phyloP scores from a whole-genome alignment of 2,888 invertebrate species.

The Keiferia lycopersicella region DNA sequence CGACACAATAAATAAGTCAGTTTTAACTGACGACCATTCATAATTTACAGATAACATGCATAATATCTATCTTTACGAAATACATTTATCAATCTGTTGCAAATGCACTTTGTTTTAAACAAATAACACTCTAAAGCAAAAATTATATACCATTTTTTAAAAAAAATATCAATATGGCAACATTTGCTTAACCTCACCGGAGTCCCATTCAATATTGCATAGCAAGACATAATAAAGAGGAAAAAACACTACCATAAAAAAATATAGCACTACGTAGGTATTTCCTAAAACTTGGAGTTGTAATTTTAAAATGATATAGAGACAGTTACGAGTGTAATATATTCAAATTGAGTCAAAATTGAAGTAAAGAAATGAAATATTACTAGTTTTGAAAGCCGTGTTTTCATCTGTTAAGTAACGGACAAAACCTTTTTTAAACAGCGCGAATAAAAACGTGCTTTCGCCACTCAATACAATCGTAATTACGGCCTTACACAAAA shows the following conservation, averaged over 20 bases:
- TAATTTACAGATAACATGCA: slow-evolving; percentile 46
- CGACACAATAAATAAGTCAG: slow-evolving; percentile 54
- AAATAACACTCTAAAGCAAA: slow-evolving; percentile 37
- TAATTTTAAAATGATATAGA: not conserved
- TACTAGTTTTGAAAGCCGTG: too few species aligned
- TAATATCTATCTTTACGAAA: slow-evolving; percentile 42
- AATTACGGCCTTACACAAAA: not conserved
- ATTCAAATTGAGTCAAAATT: too few species aligned
- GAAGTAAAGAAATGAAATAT: too few species aligned
- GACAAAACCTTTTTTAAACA: not conserved
- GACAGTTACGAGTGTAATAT: too few species aligned
- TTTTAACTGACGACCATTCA: slow-evolving; percentile 28
- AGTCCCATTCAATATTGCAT: not conserved
- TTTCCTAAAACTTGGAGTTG: not conserved
- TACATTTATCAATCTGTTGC: slow-evolving; percentile 44
- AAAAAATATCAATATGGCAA: slow-evolving; percentile 64
- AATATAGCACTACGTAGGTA: not conserved
- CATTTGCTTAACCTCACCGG: slow-evolving; percentile 46
- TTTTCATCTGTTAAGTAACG: not conserved
- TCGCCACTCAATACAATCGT: not conserved
- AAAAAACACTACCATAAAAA: not conserved
- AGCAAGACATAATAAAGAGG: not conserved
- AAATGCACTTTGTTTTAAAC: slow-evolving; percentile 68
- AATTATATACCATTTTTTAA: slow-evolving; percentile 31
- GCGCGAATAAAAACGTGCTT: not conserved